Evolutionary conservation across 92 coral and sea anemone species (phyloP).

Genomic region (Porites evermanni): DNA sequence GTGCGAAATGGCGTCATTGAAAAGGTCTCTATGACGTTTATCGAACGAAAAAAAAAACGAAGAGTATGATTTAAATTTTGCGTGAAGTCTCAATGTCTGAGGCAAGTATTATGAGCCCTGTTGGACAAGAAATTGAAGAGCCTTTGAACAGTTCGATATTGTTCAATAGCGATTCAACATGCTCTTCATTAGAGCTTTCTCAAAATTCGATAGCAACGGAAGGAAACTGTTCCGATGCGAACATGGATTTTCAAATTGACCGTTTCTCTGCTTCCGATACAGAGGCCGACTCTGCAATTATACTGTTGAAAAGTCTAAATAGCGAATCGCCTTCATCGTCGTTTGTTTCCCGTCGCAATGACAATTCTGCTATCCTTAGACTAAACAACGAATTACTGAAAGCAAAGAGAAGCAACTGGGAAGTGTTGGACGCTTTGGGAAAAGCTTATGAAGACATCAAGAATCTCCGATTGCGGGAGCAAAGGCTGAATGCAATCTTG

Average conservation of each 20-base stretch:
- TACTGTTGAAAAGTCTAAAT: conserved; percentile 49
- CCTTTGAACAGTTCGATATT: conserved; percentile 38
- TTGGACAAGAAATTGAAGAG: conserved; percentile 41
- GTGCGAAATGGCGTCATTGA: conserved; percentile 32
- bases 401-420: conserved; percentile 80
- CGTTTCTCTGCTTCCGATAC: conserved; percentile 50
- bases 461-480: conserved; percentile 75
- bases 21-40: conserved; percentile 33
- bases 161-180: conserved; percentile 21
- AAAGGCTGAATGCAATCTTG: conserved; percentile 35
- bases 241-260: conserved; percentile 43
- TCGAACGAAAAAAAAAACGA: neutral
- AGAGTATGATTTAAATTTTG: conserved; percentile 28
- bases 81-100: conserved; percentile 17
- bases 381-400: conserved; percentile 78
- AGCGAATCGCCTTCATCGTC: conserved; percentile 53
- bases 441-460: conserved; percentile 76
- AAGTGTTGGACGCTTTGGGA: conserved; percentile 77
- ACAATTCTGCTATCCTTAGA: conserved; percentile 84
- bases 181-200: conserved; percentile 5
- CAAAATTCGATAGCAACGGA: conserved; percentile 18
- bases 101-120: conserved; percentile 19
- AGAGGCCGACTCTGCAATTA: conserved; percentile 64
- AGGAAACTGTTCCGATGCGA: conserved; percentile 18
- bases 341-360: conserved; percentile 56